phyloP scores from a whole-genome alignment of 2,888 invertebrate genomes.

The Uloborus plumipes region DNA sequence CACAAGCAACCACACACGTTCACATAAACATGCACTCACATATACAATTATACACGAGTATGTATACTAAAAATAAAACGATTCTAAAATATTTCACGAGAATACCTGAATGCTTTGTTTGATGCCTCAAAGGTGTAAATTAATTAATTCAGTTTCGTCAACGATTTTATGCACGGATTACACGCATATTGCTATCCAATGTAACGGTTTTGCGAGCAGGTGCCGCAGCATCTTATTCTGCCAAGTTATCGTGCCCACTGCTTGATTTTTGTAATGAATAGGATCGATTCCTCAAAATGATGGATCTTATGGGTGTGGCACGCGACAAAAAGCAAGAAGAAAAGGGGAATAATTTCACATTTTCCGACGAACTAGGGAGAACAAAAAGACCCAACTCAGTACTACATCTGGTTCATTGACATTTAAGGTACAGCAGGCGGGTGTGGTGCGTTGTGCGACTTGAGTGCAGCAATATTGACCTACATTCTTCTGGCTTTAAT shows the following conservation, averaged over 20 bases:
- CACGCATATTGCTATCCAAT: too few species aligned
- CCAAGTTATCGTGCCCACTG: neutral
- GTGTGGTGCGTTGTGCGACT: neutral
- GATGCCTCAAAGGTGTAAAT: too few species aligned
- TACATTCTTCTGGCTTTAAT: slow-evolving; percentile 4
- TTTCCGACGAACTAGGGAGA: slow-evolving; percentile 3
- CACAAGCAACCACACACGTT: too few species aligned
- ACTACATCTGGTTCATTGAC: slow-evolving; percentile 11
- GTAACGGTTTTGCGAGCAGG: too few species aligned
- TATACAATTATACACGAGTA: too few species aligned
- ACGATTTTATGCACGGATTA: too few species aligned
- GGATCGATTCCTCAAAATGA: slow-evolving; percentile 20
- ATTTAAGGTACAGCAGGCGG: slow-evolving; percentile 10
- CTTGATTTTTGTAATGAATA: slow-evolving; percentile 12
- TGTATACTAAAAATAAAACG: too few species aligned
- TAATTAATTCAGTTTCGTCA: too few species aligned
- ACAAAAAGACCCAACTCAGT: slow-evolving; percentile 9
- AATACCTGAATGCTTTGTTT: too few species aligned
- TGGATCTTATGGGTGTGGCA: slow-evolving; percentile 20
- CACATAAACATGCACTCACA: too few species aligned
- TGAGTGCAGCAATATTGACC: slow-evolving; percentile 16
- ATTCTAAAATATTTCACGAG: too few species aligned
- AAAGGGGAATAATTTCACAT: slow-evolving; percentile 29
- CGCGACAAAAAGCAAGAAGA: neutral
- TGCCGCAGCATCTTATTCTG: too few species aligned